Percentiles rank a stretch among this genome's conserved stretches.
These are phyloP conservation scores for Solenopsis fugax DNA, from an alignment of 1,140 invertebrate species.

Conservation along the genomic window DNA sequence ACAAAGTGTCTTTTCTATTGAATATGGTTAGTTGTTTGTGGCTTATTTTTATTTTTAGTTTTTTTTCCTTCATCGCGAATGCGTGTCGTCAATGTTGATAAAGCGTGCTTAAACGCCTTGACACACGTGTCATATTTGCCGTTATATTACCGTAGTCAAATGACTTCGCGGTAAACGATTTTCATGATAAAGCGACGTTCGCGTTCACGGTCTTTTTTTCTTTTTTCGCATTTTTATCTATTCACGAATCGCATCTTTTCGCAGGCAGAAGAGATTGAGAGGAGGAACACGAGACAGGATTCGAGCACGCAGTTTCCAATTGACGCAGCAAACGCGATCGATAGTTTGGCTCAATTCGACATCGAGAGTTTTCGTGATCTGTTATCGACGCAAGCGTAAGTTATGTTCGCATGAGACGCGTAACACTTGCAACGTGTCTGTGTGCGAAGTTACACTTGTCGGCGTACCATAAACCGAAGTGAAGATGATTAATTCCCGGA, in stretches of 20 bases:
- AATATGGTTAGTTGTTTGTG: constrained; percentile 22
- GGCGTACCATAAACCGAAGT: background rate
- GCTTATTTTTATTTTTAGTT: background rate
- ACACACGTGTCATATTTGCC: background rate
- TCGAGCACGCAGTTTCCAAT: constrained; percentile 25
- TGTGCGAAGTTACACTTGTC: background rate
- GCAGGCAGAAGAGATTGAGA: constrained; percentile 32
- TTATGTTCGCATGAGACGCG: background rate
- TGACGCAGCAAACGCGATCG: background rate
- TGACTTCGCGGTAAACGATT: constrained; percentile 1
- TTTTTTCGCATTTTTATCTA: background rate
- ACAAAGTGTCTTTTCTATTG: constrained; percentile 22
- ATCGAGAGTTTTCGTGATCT: background rate
- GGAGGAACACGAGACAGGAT: background rate
- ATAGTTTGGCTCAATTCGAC: constrained; percentile 4
- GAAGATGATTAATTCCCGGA: constrained; percentile 28
- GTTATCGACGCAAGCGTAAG: constrained; percentile 27
- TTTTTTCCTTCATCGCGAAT: background rate
- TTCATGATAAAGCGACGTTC: constrained; percentile 36
- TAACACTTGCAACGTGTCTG: constrained; percentile 6
- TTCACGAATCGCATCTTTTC: background rate
- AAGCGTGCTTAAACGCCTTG: background rate
- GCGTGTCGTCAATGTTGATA: background rate
- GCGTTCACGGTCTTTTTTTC: background rate
- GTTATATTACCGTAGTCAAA: background rate